Conservation (phyloP, 64 coral and sea anemone species). For the Stichodactyla helianthus region DNA sequence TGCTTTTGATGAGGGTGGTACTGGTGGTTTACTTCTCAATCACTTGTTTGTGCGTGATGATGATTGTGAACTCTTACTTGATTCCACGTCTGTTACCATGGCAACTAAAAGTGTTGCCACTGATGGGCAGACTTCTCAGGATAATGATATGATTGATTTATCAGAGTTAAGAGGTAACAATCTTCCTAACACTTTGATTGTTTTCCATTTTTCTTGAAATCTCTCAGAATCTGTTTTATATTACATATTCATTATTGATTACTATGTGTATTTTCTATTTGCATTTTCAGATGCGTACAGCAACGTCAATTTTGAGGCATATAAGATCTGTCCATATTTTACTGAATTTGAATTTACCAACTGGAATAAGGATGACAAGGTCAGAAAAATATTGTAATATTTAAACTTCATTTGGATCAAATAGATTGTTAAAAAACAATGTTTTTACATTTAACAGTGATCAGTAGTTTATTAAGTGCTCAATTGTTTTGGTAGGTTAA, state of each 20-base stretch:
- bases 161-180: conserved; percentile 75
- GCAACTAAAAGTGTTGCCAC: conserved; percentile 28
- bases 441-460: no score
- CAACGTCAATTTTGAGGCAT: conserved; percentile 42
- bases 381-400: conserved; percentile 21
- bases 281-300: conserved; percentile 68
- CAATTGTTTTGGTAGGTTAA: conserved; percentile 2
- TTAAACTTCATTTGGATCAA: neutral
- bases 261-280: neutral
- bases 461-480: neutral
- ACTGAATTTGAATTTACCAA: conserved; percentile 96
- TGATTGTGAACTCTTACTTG: conserved; percentile 75
- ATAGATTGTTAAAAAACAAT: neutral
- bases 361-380: conserved; percentile 73
- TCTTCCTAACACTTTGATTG: no score
- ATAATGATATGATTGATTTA: conserved; percentile 53
- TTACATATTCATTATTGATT: no score
- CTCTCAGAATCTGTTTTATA: no score
- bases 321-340: conserved; percentile 89
- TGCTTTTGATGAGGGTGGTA: conserved; percentile 93
- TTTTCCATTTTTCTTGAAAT: no score
- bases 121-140: conserved; percentile 40
- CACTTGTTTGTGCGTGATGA: conserved; percentile 70
- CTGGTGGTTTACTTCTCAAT: conserved; percentile 67
- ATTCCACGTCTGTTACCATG: conserved; percentile 63